Conservation (phyloP, 2,113 vertebrate species). For the Gobiocypris rarus region DNA sequence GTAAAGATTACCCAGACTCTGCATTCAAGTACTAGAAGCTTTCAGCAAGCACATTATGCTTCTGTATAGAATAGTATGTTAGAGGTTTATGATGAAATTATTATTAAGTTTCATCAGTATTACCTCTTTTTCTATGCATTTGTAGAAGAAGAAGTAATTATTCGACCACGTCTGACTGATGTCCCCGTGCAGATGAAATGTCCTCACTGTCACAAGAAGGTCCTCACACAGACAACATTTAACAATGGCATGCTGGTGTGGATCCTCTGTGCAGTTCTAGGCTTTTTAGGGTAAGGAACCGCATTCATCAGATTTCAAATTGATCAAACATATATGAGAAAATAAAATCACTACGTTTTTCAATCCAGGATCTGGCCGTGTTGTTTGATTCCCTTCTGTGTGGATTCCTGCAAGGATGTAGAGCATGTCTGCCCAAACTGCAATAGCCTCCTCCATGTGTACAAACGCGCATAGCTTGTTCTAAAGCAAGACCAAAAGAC, state of each 20-base stretch:
- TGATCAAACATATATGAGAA: neutral
- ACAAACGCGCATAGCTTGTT: constrained; percentile 73
- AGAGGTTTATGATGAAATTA: too few species aligned
- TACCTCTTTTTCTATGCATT: neutral
- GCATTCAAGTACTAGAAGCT: neutral
- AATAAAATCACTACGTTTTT: neutral
- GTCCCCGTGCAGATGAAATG: constrained; percentile 62
- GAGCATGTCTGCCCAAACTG: constrained; percentile 85
- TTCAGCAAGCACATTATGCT: neutral
- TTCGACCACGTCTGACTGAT: constrained; percentile 10
- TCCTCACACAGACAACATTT: constrained; percentile 53
- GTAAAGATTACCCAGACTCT: neutral
- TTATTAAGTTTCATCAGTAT: neutral
- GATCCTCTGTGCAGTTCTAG: constrained; percentile 50
- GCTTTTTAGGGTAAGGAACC: neutral
- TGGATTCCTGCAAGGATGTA: constrained; percentile 82
- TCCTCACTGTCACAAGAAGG: constrained; percentile 56
- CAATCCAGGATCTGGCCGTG: constrained; percentile 80
- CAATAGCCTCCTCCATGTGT: constrained; percentile 68
- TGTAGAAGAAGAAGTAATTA: constrained; percentile 41
- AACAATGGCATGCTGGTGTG: constrained; percentile 62
- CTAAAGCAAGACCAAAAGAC: neutral
- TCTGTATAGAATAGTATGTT: neutral
- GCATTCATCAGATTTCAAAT: neutral
- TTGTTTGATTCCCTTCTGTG: constrained; percentile 87